Conservation (phyloP, 2,888 invertebrate species). For the Trichogramma dendrolimi region DNA sequence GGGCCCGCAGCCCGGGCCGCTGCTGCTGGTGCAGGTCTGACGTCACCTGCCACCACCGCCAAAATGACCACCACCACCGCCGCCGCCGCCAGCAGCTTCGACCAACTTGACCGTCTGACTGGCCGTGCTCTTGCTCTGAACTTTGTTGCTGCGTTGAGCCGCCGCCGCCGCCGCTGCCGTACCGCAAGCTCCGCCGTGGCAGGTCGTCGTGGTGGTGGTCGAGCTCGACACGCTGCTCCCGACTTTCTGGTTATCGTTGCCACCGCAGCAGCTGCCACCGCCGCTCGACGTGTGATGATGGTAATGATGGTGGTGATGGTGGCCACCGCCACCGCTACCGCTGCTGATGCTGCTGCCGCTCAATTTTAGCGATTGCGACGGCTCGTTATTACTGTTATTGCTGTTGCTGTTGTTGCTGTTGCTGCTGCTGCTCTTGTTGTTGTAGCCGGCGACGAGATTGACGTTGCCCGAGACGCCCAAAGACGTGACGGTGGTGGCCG, state of each 20-base stretch:
- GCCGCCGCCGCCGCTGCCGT: conserved; percentile 5
- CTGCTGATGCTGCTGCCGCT: conserved; percentile 19
- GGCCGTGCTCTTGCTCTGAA: conserved; percentile 29
- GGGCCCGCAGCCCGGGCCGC: too few species aligned
- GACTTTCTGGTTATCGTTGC: not conserved
- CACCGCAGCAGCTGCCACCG: not conserved
- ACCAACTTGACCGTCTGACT: conserved; percentile 33
- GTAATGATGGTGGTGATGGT: conserved; percentile 14
- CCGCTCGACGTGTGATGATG: conserved; percentile 5
- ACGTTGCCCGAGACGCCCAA: conserved; percentile 40
- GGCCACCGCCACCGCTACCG: conserved; percentile 8
- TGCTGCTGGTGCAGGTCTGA: conserved; percentile 46
- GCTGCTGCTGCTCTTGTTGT: conserved; percentile 34
- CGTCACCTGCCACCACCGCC: conserved; percentile 48
- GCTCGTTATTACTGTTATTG: conserved; percentile 18
- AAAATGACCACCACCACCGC: conserved; percentile 23
- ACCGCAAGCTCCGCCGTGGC: conserved; percentile 23
- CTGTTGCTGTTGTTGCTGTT: conserved; percentile 33
- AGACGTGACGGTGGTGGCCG: conserved; percentile 49
- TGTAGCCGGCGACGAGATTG: conserved; percentile 36
- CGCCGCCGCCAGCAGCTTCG: too few species aligned
- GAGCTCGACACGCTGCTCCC: not conserved
- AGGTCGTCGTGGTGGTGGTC: conserved; percentile 29
- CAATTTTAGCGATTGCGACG: conserved; percentile 24
- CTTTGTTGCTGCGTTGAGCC: conserved; percentile 21